phyloP scores from a whole-genome alignment of 2,113 vertebrate genomes.

The Pyrgilauda ruficollis region DNA sequence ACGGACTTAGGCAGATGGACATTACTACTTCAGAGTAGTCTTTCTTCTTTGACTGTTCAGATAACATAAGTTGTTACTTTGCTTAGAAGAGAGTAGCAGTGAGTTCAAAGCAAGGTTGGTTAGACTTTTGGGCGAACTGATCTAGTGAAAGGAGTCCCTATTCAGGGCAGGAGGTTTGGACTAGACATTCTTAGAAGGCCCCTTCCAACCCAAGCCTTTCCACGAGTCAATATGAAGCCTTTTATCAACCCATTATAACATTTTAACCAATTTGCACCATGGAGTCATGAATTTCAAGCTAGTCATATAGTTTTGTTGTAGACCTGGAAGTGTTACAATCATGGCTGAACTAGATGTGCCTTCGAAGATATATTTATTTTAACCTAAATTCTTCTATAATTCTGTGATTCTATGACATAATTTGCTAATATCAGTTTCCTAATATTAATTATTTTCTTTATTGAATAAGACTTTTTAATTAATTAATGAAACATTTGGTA shows the following conservation, averaged over 20 bases:
- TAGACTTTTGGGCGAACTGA: neutral
- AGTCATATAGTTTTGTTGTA: neutral
- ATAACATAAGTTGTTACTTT: neutral
- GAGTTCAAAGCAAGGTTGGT: neutral
- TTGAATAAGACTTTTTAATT: neutral
- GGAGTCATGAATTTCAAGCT: neutral
- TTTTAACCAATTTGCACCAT: neutral
- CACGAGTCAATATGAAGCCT: neutral
- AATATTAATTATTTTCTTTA: neutral
- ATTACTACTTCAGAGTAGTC: rapidly evolving
- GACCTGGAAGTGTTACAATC: rapidly evolving
- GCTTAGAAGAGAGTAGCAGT: neutral
- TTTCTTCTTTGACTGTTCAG: neutral
- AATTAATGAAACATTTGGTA: neutral
- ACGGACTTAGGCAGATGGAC: neutral
- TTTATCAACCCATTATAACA: neutral
- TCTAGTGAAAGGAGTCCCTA: neutral
- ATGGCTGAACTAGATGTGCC: neutral
- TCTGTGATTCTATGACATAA: neutral
- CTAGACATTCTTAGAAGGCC: neutral
- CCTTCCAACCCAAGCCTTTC: neutral
- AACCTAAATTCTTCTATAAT: neutral
- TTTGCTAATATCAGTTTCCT: neutral
- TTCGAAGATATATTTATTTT: neutral
- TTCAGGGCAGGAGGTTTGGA: neutral